A percentile compares a stretch with the other conserved stretches of the same genome.
Evolutionary conservation across 1,140 invertebrate species (phyloP).

Genomic region (Protaetia brevitarsis): DNA sequence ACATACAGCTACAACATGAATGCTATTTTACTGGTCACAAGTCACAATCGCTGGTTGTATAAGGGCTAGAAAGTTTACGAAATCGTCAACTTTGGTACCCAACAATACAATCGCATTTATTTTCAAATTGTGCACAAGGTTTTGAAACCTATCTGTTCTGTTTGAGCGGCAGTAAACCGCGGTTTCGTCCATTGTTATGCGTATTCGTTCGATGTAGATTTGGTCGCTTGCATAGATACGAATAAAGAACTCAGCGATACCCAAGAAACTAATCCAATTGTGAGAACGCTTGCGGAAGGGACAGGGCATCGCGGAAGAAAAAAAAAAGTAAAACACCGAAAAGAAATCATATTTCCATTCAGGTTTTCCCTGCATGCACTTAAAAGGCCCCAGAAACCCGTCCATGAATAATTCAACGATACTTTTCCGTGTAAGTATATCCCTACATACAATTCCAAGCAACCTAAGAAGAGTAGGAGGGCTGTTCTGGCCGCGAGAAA

Average conservation of each 20-base stretch:
- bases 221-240: neutral
- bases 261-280: slow-evolving; percentile 18
- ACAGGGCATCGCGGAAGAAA: neutral
- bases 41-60: too few species aligned
- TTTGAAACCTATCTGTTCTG: too few species aligned
- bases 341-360: slow-evolving; percentile 17
- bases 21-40: too few species aligned
- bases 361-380: slow-evolving; percentile 17
- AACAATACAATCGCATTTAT: too few species aligned
- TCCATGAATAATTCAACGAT: slow-evolving; percentile 17
- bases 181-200: too few species aligned
- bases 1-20: too few species aligned
- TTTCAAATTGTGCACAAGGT: too few species aligned
- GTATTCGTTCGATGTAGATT: too few species aligned
- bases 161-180: too few species aligned
- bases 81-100: too few species aligned
- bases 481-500: neutral
- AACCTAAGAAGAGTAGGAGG: neutral
- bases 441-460: neutral
- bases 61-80: too few species aligned
- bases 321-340: slow-evolving; percentile 9
- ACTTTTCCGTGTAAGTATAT: slow-evolving; percentile 16
- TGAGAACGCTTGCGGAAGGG: neutral
- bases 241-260: neutral
- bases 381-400: slow-evolving; percentile 5